phyloP scores from a whole-genome alignment of 2,113 vertebrate species.

The Piaya cayana region DNA sequence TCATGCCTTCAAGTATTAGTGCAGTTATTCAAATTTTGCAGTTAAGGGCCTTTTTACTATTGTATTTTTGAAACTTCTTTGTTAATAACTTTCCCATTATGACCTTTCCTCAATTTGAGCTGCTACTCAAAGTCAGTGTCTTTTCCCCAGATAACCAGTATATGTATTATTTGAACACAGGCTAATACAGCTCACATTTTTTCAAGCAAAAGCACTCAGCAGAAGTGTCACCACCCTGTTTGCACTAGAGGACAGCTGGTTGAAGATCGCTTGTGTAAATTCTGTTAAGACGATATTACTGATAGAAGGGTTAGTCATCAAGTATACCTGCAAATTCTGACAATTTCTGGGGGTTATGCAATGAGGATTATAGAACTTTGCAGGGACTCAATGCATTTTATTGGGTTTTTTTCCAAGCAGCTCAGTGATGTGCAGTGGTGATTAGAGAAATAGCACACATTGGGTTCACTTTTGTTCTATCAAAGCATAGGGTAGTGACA shows the following conservation, averaged over 20 bases:
- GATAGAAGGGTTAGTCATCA: not conserved
- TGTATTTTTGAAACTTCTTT: not conserved
- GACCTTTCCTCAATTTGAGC: not conserved
- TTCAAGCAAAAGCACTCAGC: no score
- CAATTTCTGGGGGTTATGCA: not conserved
- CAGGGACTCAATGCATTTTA: not conserved
- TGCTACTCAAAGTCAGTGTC: not conserved
- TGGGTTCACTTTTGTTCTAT: not conserved
- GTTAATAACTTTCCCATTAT: not conserved
- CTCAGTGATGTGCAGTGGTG: not conserved
- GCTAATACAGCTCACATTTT: no score
- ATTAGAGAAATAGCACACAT: not conserved
- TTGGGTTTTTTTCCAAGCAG: not conserved
- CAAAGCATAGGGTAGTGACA: not conserved
- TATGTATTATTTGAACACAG: not conserved
- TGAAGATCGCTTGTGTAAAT: not conserved
- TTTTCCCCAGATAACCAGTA: not conserved
- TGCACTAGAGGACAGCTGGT: not conserved
- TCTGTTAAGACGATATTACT: not conserved
- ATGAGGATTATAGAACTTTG: not conserved
- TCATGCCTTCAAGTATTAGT: not conserved
- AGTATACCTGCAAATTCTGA: not conserved
- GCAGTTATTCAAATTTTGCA: not conserved
- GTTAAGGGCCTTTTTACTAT: not conserved
- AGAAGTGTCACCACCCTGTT: not conserved